Conservation (phyloP, 2,888 invertebrate species). For the Lepidonotus clava region DNA sequence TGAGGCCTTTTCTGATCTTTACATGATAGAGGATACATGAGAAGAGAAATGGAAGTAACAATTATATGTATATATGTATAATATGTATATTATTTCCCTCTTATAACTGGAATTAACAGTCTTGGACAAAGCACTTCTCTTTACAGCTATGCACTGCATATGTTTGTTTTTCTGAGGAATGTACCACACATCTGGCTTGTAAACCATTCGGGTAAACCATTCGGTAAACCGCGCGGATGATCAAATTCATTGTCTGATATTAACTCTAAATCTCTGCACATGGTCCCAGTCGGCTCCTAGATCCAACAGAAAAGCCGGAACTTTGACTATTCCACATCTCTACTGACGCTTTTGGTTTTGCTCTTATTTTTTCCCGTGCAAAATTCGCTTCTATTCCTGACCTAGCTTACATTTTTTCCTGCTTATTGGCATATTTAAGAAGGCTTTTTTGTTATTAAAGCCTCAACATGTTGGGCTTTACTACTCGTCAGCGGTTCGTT, state of each 20-base stretch:
- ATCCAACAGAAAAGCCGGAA: constrained; percentile 18
- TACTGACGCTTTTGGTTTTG: not conserved
- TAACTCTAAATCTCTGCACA: constrained; percentile 22
- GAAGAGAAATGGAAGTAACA: constrained; percentile 46
- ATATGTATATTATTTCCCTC: not conserved
- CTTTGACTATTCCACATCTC: no score
- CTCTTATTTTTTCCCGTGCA: constrained; percentile 8
- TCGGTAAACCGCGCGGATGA: no score
- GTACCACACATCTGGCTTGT: no score
- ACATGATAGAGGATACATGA: constrained; percentile 17
- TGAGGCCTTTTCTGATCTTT: not conserved
- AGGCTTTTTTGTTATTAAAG: no score
- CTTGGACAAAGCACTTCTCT: constrained; percentile 23
- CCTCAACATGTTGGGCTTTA: no score
- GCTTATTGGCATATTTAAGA: no score
- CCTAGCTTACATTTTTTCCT: no score
- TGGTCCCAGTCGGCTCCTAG: constrained; percentile 17
- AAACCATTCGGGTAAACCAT: no score
- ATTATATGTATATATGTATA: constrained; percentile 29
- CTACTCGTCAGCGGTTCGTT: no score
- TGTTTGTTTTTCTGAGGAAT: no score
- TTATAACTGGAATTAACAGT: not conserved
- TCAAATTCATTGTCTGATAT: constrained; percentile 37
- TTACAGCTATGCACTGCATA: constrained; percentile 1
- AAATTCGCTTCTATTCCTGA: not conserved